These are phyloP conservation scores for Bombus breviceps DNA, from an alignment of 1,140 invertebrate species.

Conservation along the genomic window DNA sequence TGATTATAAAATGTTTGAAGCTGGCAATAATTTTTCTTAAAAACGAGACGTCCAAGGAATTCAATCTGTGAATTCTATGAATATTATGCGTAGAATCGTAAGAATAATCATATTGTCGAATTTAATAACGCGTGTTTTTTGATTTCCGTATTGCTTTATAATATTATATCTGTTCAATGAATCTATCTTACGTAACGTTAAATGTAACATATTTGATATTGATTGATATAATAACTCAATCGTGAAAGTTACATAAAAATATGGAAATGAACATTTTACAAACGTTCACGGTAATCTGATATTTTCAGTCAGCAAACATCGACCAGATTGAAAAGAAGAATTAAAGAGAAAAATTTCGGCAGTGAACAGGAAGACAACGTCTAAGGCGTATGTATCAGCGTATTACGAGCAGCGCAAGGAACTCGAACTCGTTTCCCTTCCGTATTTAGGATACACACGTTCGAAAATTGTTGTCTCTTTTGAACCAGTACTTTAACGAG, in stretches of 20 bases:
- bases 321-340: neutral
- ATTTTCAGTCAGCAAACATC: neutral
- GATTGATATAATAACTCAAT: neutral
- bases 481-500: neutral
- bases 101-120: too few relatives aligned
- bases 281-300: neutral
- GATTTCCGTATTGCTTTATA: too few relatives aligned
- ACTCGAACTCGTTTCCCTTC: slow-evolving; percentile 25
- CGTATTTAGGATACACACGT: neutral
- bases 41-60: too few relatives aligned
- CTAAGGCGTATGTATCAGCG: neutral
- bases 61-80: too few relatives aligned
- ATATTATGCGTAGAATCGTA: too few relatives aligned
- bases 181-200: too few relatives aligned
- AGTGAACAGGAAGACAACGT: neutral
- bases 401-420: neutral
- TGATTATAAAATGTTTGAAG: too few relatives aligned
- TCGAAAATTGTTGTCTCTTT: slow-evolving; percentile 28
- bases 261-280: neutral
- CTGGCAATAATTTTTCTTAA: too few relatives aligned
- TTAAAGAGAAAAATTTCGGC: neutral
- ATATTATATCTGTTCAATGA: too few relatives aligned
- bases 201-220: too few relatives aligned
- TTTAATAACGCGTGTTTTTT: too few relatives aligned
- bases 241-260: neutral